Base-by-base conservation (phyloP, 2,113 vertebrate species). In the Equus quagga region DNA sequence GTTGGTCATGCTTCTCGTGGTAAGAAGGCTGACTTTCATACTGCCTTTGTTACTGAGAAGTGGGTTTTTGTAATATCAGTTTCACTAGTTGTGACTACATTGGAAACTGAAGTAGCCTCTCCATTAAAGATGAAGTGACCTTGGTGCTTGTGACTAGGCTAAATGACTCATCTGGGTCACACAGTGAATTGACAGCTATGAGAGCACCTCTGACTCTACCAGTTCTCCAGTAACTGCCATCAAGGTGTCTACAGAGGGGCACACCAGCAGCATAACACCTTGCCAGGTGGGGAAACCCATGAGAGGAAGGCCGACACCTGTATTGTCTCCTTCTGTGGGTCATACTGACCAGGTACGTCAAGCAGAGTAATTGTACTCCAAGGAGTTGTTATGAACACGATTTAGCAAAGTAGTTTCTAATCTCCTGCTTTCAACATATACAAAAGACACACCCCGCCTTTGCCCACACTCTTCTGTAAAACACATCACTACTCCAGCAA, bases 361-460 rank as follows among this genome's bases (percentile, higher is more conserved):
- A 97, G 76, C 94, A 89, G 82, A 94, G 92, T 96, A 97, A 95
- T 85, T 96, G 1, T 93, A 97, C 88, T 94, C 79, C 58, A 82
- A 76, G 97, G 97, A 96, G 94, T 95, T 80, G 98, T 93, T 97
- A 96, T 31, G 81, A 88, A 41, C 33, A 65, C 51, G 89, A 95
- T 54, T 96, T 97, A 97, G 97, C 96, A 97, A 98, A 96, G 94
- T 92, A 84, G 76, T 97, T 98, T 97, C 95, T 97, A 94, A 98
- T 98, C 95, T 93, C 76, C 83, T 87, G 64, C 51, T 90, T 97
- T 97, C 79, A 70, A 98, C 97, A 97, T 79, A 93, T 72, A 56
- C 64, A 92, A 65, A 85, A 92, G 91, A 87, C 56, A 79, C 82
- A 85, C 81, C 97, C 92, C 60, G 24, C 72, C 81, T 98, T 97